Evolutionary conservation across 2,113 vertebrate species (phyloP), one percentile per base, ranked within the genome.

Genomic region (Bostrychus sinensis): DNA sequence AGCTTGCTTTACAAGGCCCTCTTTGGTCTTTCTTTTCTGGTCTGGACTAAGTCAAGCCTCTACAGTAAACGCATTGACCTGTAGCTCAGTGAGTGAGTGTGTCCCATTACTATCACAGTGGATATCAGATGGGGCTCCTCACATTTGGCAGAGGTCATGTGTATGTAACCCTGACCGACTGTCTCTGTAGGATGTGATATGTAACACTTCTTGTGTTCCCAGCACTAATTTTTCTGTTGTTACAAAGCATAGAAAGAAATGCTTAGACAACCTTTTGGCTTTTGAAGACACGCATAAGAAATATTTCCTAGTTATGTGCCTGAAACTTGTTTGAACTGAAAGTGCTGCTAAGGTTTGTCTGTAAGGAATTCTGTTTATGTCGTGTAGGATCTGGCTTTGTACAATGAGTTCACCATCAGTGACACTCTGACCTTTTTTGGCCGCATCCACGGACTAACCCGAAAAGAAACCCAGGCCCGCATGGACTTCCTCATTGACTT

Each of bases 371-470:
- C 7, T 3, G n/a, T 9, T 56, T 0, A 25, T 69, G 60, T 72
- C 34, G 11, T 8, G 2, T 46, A 93, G 92, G 92, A 93, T 1
- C 76, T 93, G 67, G 92, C 92, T 0, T 28, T 93, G 48, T 93
- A 93, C 85, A 89, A 78, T 19, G 92, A 93, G 83, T 93, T 93
- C 76, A 93, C 89, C 71, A 93, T 93, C 70, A 80, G 86, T 1
- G 84, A 93, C 82, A 93, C 91, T 0, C 50, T 93, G 45, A 88
- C 76, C 57, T 93, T 93, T 79, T 93, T 81, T 3, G 91, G 92
- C 0, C 84, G 91, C 37, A 89, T 93, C 57, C 90, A 93, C 14
- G 91, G 92, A 11, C 82, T 93, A 59, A 89, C 87, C 0, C 78
- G 68, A 2, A 90, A 87, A 75, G 91, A 93, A 23, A 93, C 85